Conservation (phyloP, 2,113 vertebrate species). For the Dicrurus megarhynchus region DNA sequence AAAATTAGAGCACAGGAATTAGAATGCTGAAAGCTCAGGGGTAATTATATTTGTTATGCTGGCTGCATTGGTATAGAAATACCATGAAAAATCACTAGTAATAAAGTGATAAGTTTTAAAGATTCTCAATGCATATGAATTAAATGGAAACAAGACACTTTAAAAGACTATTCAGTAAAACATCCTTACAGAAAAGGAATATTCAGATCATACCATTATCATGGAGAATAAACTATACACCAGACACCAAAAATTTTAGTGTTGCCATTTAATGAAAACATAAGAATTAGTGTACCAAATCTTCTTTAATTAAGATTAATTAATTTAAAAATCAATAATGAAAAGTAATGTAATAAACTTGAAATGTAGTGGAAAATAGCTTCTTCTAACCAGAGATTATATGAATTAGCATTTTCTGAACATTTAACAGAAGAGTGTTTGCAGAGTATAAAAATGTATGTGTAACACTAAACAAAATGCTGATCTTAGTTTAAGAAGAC, state of each 20-base stretch:
- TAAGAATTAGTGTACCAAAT: slow-evolving; percentile 23
- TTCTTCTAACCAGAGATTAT: neutral
- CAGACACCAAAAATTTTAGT: neutral
- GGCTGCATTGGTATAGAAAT: neutral
- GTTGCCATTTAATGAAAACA: neutral
- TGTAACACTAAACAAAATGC: neutral
- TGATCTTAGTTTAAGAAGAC: neutral
- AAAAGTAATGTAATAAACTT: neutral
- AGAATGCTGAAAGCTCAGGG: neutral
- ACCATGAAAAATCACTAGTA: neutral
- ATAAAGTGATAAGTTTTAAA: neutral
- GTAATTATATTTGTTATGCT: neutral
- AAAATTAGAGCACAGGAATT: neutral
- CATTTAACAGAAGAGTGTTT: neutral
- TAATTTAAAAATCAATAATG: neutral
- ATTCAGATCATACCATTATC: neutral
- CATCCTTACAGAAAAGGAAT: neutral
- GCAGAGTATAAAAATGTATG: neutral
- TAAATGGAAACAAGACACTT: neutral
- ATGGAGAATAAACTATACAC: neutral
- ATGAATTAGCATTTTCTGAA: neutral
- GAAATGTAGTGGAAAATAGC: neutral
- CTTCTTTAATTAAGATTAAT: slow-evolving; percentile 17
- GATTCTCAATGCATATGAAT: neutral
- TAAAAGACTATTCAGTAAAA: neutral